Conservation (phyloP, 2,888 invertebrate species). For the Bellardia pandia region DNA sequence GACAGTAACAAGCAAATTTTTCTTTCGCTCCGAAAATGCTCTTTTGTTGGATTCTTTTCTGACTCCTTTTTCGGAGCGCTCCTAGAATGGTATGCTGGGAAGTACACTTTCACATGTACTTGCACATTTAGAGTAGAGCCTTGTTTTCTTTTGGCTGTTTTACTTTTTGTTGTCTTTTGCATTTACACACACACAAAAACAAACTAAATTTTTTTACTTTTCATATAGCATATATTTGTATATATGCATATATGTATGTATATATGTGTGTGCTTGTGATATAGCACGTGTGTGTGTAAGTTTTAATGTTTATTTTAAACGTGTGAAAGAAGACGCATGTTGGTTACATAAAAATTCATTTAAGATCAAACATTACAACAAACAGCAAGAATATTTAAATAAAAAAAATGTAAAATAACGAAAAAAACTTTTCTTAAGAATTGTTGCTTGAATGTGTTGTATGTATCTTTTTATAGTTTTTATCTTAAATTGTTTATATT, state of each 20-base stretch:
- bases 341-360: slow-evolving; percentile 65
- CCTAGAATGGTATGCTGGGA: too few species aligned
- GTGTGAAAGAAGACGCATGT: slow-evolving; percentile 60
- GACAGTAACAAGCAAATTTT: too few species aligned
- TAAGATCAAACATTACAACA: slow-evolving; percentile 45
- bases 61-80: too few species aligned
- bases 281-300: background rate
- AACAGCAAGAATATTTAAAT: background rate
- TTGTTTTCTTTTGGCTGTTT: background rate
- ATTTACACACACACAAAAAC: background rate
- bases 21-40: too few species aligned
- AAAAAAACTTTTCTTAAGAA: slow-evolving; percentile 20
- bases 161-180: background rate
- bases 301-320: slow-evolving; percentile 67
- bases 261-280: background rate
- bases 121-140: too few species aligned
- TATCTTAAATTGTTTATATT: background rate
- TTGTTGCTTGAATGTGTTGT: slow-evolving; percentile 14
- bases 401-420: background rate
- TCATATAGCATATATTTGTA: too few species aligned
- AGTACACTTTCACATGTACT: too few species aligned
- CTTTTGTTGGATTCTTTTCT: too few species aligned
- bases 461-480: background rate
- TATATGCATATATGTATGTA: background rate
- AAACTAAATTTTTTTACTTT: background rate